Base-by-base conservation (phyloP, 2,797 vertebrate genomes). In the Stomatorhinus walkeri region DNA sequence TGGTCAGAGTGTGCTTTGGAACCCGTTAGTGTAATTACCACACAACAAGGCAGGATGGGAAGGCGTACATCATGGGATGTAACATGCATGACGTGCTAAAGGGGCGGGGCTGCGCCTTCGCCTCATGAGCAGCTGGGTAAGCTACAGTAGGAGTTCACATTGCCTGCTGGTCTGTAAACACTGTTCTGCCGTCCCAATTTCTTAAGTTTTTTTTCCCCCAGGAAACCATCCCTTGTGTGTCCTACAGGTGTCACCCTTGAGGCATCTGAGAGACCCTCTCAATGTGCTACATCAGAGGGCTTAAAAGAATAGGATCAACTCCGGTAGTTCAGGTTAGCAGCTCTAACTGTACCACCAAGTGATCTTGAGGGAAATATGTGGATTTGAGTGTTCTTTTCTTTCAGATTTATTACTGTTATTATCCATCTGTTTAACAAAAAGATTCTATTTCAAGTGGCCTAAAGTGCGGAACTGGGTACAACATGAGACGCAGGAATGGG, bases 191-290 rank as follows among this genome's bases (percentile, higher is more conserved):
- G 2, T 86, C 32, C 12, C 16, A n/a, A n/a, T 61, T 89, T 52
- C 22, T 22, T 64, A 22, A 19, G 14, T 16, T 28, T 54, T 5
- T 24, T 3, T 19, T 46, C 1, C 3, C 4, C 10, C 9, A 64
- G 12, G 19, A 28, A 22, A 49, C 22, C 72, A 52, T 89, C 49
- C 83, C 83, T 49, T 49, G 19, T 43, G 1, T 68, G 56, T 52
- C 84, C 88, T 89, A 40, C 28, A 89, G 88, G 49, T 89, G 88
- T 85, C 88, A 68, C 81, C 84, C 81, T 89, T 68, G 81, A 85
- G 88, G 88, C 88, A 85, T 48, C 12, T 43, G 14, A 72, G 59
- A n/a, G 36, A 43, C 14, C 22, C 19, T 36, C n/a, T 87, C 28
- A 16, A n/a, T 87, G 19, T 87, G 49, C 10, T 8, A 22, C 12